A percentile compares a stretch with the other conserved stretches of the same genome.
Conservation (phyloP, 2,888 invertebrate species). For the Diarsia mendica region DNA sequence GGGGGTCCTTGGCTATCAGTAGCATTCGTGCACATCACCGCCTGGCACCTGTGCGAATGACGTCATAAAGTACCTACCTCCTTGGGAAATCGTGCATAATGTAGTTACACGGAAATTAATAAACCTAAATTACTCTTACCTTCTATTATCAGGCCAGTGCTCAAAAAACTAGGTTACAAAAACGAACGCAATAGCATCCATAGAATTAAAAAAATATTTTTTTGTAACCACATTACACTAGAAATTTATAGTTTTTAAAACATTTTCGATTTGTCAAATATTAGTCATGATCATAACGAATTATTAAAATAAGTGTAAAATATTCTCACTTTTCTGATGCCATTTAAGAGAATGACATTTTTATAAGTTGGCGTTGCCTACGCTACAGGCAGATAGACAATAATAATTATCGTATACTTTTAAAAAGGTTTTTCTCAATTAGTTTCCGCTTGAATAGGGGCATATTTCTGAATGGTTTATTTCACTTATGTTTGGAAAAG, state of each 20-base stretch:
- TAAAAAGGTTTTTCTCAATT: slow-evolving; percentile 33
- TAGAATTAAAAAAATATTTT: slow-evolving; percentile 43
- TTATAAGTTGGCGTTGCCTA: slow-evolving; percentile 2
- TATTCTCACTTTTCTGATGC: slow-evolving; percentile 39
- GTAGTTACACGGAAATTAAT: slow-evolving; percentile 85
- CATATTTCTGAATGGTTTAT: background rate
- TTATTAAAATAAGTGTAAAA: slow-evolving; percentile 20
- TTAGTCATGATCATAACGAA: slow-evolving; percentile 35
- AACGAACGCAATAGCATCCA: slow-evolving; percentile 72
- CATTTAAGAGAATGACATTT: slow-evolving; percentile 26
- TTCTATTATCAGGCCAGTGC: slow-evolving; percentile 77
- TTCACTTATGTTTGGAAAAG: background rate
- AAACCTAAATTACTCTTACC: slow-evolving; percentile 84
- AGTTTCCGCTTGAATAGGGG: background rate
- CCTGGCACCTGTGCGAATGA: slow-evolving; percentile 87
- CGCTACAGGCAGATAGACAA: slow-evolving; percentile 16
- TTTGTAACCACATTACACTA: slow-evolving; percentile 43
- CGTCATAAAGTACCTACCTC: slow-evolving; percentile 82
- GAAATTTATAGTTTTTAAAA: slow-evolving; percentile 55
- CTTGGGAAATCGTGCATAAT: slow-evolving; percentile 79
- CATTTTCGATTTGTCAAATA: slow-evolving; percentile 59
- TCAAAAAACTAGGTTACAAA: slow-evolving; percentile 79
- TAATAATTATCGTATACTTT: too few relatives aligned
- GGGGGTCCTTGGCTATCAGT: slow-evolving; percentile 84
- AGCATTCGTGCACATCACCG: slow-evolving; percentile 83